Evolutionary conservation across 1,140 invertebrate genomes (phyloP).

Genomic region (Ruditapes philippinarum): DNA sequence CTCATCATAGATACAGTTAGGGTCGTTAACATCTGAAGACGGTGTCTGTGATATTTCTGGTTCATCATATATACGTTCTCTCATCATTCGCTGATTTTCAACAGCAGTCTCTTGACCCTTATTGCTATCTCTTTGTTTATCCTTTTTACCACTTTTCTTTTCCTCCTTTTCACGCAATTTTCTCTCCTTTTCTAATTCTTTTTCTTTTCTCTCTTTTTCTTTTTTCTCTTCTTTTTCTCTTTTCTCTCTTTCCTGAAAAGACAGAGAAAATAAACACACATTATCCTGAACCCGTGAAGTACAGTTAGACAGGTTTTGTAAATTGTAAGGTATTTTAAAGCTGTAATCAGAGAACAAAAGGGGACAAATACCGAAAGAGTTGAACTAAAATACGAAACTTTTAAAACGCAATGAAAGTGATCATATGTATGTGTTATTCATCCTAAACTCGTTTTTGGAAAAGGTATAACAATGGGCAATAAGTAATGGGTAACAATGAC

Average conservation of each 20-base stretch:
- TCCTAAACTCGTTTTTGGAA: too few relatives aligned
- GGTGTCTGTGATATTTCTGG: neutral
- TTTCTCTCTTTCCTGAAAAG: conserved; percentile 7
- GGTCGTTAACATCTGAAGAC: neutral
- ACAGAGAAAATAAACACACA: neutral
- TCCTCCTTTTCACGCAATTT: neutral
- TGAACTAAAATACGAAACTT: too few relatives aligned
- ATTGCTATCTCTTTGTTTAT: neutral
- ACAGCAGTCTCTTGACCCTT: neutral
- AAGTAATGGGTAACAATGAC: too few relatives aligned
- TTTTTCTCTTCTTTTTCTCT: conserved; percentile 38
- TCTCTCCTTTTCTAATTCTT: conserved; percentile 35
- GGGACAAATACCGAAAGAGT: too few relatives aligned
- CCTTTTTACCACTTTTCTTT: conserved; percentile 24
- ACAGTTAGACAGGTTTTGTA: too few relatives aligned
- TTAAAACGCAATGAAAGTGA: too few relatives aligned
- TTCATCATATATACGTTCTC: conserved; percentile 24
- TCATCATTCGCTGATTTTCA: neutral
- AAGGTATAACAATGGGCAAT: too few relatives aligned
- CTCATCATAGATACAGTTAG: neutral
- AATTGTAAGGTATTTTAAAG: too few relatives aligned
- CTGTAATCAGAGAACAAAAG: too few relatives aligned
- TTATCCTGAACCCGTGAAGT: too few relatives aligned
- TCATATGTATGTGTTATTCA: too few relatives aligned
- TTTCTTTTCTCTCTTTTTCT: conserved; percentile 17